These are phyloP conservation scores for Palythoa heliodiscus DNA, from an alignment of 92 coral and sea anemone species.

Conservation along the genomic window DNA sequence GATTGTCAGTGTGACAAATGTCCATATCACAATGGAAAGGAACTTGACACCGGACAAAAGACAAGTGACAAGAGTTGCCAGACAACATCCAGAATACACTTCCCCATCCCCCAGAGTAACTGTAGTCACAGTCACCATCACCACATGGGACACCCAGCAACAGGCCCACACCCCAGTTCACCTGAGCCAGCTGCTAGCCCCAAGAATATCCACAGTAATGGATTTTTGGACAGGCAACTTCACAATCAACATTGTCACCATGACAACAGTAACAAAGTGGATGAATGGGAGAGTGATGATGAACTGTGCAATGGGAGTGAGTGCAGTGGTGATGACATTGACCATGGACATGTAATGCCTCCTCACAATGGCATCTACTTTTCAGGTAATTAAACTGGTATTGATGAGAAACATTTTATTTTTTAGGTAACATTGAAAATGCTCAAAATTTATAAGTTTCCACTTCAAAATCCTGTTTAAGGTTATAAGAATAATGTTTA, in stretches of 20 bases:
- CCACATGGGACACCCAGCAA: slow-evolving; percentile 12
- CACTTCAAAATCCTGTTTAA: not conserved
- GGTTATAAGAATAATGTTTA: not conserved
- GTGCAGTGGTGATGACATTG: slow-evolving; percentile 53
- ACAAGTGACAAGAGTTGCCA: slow-evolving; percentile 60
- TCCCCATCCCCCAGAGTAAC: slow-evolving; percentile 53
- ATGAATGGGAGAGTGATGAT: slow-evolving; percentile 69
- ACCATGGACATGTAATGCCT: slow-evolving; percentile 48
- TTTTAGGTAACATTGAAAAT: not conserved
- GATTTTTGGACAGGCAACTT: slow-evolving; percentile 49
- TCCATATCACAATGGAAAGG: slow-evolving; percentile 60
- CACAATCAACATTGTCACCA: slow-evolving; percentile 48
- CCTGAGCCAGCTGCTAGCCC: slow-evolving; percentile 37
- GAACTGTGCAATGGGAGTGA: slow-evolving; percentile 57
- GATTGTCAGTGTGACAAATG: slow-evolving; percentile 67
- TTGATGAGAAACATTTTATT: not conserved
- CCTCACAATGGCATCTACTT: slow-evolving; percentile 43
- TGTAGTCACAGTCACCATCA: slow-evolving; percentile 55
- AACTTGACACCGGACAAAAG: slow-evolving; percentile 60
- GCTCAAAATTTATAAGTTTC: too few relatives aligned
- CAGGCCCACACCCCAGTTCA: slow-evolving; percentile 27
- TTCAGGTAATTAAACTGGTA: not conserved
- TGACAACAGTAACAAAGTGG: slow-evolving; percentile 45
- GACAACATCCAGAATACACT: slow-evolving; percentile 49
- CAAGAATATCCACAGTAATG: slow-evolving; percentile 55